Evolutionary conservation across 2,797 vertebrate species (phyloP).

Genomic region (Gallinago solitaria): DNA sequence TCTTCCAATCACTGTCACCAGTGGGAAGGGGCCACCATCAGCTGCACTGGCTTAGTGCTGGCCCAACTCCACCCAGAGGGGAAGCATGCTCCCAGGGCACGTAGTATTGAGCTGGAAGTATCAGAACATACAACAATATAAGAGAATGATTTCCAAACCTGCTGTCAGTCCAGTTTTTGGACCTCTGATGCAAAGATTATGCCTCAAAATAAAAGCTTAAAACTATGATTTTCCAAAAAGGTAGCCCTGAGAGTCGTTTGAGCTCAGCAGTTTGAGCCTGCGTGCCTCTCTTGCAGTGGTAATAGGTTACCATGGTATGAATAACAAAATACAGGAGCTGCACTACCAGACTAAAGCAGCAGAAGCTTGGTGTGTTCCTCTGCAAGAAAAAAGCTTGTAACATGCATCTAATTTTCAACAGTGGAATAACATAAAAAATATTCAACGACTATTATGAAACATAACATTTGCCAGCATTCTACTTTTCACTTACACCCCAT

Average conservation of each 20-base stretch:
- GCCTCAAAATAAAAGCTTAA: background rate
- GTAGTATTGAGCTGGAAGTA: background rate
- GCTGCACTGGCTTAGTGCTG: background rate
- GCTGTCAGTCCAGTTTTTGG: background rate
- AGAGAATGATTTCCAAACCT: background rate
- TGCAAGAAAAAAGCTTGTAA: background rate
- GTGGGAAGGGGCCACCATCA: background rate
- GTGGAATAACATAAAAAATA: background rate
- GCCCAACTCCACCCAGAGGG: rapidly evolving
- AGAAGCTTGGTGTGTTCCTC: background rate
- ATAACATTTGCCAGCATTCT: background rate
- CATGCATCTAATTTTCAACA: background rate
- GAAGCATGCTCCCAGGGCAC: rapidly evolving
- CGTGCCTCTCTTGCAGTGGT: background rate
- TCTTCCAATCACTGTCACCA: background rate
- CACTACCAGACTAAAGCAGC: background rate
- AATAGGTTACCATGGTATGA: background rate
- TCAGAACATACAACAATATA: background rate
- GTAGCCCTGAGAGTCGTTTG: background rate
- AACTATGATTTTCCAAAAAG: background rate
- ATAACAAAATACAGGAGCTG: background rate
- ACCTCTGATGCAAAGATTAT: background rate
- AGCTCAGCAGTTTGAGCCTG: background rate
- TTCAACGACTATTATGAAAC: background rate
- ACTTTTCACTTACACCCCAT: background rate